Conservation (phyloP, 2,113 vertebrate genomes). For the Patagioenas fasciata region DNA sequence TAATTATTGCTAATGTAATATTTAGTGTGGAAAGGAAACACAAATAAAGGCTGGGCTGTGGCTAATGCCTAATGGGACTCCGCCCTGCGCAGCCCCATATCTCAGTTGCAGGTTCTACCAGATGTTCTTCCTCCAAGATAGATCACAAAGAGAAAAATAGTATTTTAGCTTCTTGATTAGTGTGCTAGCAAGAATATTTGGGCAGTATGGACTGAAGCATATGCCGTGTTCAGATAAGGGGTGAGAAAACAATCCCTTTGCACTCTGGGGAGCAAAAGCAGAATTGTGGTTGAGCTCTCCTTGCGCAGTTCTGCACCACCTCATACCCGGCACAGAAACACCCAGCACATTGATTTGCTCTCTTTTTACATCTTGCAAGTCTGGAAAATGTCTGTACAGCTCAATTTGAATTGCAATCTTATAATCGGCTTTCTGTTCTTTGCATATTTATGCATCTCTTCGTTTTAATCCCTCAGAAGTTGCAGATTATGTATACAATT, state of each 20-base stretch:
- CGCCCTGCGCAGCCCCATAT: background rate
- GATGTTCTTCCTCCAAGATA: background rate
- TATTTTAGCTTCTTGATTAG: background rate
- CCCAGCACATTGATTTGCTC: background rate
- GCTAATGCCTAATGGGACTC: background rate
- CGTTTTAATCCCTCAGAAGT: background rate
- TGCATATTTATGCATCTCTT: background rate
- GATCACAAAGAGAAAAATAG: background rate
- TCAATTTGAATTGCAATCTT: background rate
- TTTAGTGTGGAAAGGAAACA: background rate
- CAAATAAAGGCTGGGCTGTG: background rate
- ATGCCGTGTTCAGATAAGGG: background rate
- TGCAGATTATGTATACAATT: background rate
- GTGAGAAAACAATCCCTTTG: background rate
- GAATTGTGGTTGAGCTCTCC: background rate
- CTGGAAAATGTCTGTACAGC: background rate
- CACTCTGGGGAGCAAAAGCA: background rate
- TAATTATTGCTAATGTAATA: background rate
- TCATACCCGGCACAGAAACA: background rate
- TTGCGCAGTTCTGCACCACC: background rate
- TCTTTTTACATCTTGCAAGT: background rate
- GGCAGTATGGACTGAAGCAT: background rate
- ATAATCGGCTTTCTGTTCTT: background rate
- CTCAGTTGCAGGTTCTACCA: accelerated
- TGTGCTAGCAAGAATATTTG: background rate